A percentile compares a stretch with the other conserved stretches of the same genome.
Evolutionary conservation across 2,797 vertebrate species (phyloP).

Genomic region (Falco naumanni): DNA sequence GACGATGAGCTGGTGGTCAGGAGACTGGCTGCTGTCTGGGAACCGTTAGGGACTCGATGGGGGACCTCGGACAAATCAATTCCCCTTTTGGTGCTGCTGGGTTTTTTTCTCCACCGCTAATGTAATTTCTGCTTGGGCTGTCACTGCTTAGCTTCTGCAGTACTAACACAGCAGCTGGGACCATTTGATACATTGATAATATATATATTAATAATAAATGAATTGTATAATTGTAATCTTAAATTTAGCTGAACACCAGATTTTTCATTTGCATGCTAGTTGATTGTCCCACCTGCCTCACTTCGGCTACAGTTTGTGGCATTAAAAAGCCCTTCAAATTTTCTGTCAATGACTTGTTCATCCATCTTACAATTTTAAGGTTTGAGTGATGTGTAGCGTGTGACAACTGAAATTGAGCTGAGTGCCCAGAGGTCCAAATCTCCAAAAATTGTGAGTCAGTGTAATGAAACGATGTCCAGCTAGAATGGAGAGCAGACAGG

Average conservation of each 20-base stretch:
- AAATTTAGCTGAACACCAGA: not conserved
- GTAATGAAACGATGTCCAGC: not conserved
- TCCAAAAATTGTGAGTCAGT: not conserved
- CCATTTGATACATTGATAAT: conserved; percentile 8
- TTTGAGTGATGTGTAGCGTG: not conserved
- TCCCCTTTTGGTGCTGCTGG: not conserved
- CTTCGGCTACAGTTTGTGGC: not conserved
- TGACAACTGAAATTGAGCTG: not conserved
- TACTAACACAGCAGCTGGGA: not conserved
- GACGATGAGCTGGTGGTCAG: not conserved
- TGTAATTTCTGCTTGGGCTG: not conserved
- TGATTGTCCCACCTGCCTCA: not conserved
- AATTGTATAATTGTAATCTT: not conserved
- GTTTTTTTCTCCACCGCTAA: not conserved
- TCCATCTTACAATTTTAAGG: not conserved
- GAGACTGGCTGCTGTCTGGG: not conserved
- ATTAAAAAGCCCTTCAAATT: not conserved
- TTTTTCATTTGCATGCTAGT: not conserved
- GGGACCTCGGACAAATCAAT: not conserved
- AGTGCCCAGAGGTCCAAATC: not conserved
- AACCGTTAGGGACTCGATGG: not conserved
- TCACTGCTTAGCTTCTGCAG: not conserved
- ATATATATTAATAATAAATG: conserved; percentile 8
- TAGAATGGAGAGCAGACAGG: not conserved
- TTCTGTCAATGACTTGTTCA: not conserved